phyloP scores from a whole-genome alignment of 1,140 invertebrate genomes.

The Mamestra configurata region DNA sequence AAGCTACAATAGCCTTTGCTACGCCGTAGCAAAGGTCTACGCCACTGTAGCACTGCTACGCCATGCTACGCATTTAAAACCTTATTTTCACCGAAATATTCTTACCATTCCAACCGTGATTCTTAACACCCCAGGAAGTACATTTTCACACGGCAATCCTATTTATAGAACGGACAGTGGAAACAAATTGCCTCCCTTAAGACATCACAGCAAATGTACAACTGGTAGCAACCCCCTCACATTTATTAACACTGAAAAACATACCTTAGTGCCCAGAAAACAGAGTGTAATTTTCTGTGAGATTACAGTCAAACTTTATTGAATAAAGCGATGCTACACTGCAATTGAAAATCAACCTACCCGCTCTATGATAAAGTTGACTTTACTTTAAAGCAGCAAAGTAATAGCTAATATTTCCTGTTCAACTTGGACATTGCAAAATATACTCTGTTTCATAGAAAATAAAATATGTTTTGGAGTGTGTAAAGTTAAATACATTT shows the following conservation, averaged over 20 bases:
- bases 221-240: constrained; percentile 57
- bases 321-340: constrained; percentile 1
- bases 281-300: neutral
- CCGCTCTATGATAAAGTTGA: neutral
- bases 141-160: constrained; percentile 8
- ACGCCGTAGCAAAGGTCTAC: neutral
- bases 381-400: neutral
- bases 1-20: neutral
- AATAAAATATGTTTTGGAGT: neutral
- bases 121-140: neutral
- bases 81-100: neutral
- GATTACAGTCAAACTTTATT: constrained; percentile 19
- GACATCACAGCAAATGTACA: constrained; percentile 66
- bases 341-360: neutral
- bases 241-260: neutral
- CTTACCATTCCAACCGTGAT: neutral
- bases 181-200: constrained; percentile 51
- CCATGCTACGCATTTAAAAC: neutral
- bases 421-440: neutral
- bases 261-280: constrained; percentile 16
- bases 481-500: constrained; percentile 22
- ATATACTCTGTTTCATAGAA: neutral
- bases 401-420: constrained; percentile 41
- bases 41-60: neutral
- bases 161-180: constrained; percentile 37